Base-by-base conservation (phyloP, 2,888 invertebrate genomes). In the Platycheirus albimanus region DNA sequence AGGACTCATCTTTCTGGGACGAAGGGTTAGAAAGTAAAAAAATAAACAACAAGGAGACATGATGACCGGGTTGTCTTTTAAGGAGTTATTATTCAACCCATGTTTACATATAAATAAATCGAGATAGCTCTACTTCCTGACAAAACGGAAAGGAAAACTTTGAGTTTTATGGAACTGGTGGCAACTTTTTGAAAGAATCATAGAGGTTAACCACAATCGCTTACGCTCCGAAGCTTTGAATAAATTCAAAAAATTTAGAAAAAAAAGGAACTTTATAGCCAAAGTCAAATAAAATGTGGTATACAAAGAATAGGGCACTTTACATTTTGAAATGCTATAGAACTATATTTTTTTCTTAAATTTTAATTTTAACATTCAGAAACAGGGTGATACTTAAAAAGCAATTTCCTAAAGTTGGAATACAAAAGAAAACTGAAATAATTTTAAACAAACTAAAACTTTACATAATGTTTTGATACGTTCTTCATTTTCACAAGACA, bases 51-150 rank as follows among this genome's bases (percentile, higher is more conserved):
- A 20, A 10, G 11, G 17, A 24, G 10, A 20, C 24, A 20, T 17
- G n/a, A n/a, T 45, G 43, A 45, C 43, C 43, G 49, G 24, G 24
- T 24, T 24, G n/a, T 47, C 19, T 47, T 11, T 20, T n/a, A 49
- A 61, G 24, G 38, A 56, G 28, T 43, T n/a, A 17, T 43, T 45
- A 30, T 45, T 45, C 30, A n/a, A 45, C 45, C 61, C 61, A 61
- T 61, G 30, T 43, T 61, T 45, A 30, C 19, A 45, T 10, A 61
- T 10, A 61, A 61, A 61, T 43, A 61, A 61, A 28, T 61, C 17
- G 17, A 19, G 8, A 61, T 61, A 30, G 61, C 61, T 45, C 30
- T 41, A 19, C 30, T 43, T 61, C 4, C 30, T 17, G 8, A 30
- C 7, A 30, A 45, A 61, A 61, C 45, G 17, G 11, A 30, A 45